Conservation (phyloP, 2,113 vertebrate genomes). For the Rhinoderma darwinii region DNA sequence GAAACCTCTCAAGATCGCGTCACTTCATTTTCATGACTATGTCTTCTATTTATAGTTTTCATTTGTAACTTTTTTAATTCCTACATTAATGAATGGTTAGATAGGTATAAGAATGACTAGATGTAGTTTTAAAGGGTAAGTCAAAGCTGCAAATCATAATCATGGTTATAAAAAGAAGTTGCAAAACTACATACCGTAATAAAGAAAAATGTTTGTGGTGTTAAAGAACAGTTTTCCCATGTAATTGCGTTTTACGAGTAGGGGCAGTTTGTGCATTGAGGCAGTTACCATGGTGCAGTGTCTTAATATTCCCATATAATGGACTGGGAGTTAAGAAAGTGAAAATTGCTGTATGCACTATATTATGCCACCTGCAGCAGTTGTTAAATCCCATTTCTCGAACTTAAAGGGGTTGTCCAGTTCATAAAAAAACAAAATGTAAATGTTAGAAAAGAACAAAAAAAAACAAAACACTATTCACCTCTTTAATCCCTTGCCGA, state of each 20-base stretch:
- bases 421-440: no score
- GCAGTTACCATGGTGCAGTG: not conserved
- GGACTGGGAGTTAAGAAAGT: not conserved
- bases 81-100: not conserved
- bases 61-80: conserved; percentile 25
- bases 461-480: no score
- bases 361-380: not conserved
- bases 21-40: not conserved
- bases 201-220: not conserved
- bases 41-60: conserved; percentile 23
- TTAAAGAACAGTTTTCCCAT: not conserved
- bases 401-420: no score
- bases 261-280: not conserved
- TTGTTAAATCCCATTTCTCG: not conserved
- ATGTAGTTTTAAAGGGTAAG: not conserved
- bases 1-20: conserved; percentile 18
- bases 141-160: no score
- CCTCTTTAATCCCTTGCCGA: no score
- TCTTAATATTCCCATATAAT: not conserved
- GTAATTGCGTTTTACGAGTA: not conserved
- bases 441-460: no score
- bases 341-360: not conserved
- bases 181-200: not conserved
- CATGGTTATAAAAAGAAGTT: not conserved
- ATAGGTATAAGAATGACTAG: not conserved